These are phyloP conservation scores for Acleris laterana DNA, from an alignment of 2,888 invertebrate species.

Conservation along the genomic window DNA sequence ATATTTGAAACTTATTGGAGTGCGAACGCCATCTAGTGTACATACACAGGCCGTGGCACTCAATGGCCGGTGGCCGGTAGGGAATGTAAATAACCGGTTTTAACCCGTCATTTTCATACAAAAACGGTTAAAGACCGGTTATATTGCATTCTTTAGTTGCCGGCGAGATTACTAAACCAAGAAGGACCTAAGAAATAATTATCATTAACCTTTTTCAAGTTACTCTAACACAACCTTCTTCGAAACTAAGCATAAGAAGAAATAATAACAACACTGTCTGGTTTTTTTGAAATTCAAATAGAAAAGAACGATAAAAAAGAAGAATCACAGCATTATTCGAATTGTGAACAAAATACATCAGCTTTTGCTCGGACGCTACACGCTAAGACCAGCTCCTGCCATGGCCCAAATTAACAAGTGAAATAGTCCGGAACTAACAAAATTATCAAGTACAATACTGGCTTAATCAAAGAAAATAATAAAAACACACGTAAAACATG, in stretches of 20 bases:
- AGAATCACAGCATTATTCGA: constrained; percentile 49
- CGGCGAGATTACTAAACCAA: not conserved
- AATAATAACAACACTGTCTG: constrained; percentile 9
- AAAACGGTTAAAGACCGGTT: too few species aligned
- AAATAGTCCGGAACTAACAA: constrained; percentile 46
- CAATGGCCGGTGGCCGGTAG: too few species aligned
- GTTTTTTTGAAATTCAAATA: constrained; percentile 21
- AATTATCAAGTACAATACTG: constrained; percentile 51
- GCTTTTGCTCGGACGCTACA: constrained; percentile 56
- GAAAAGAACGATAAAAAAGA: constrained; percentile 46
- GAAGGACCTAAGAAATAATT: not conserved
- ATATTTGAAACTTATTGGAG: too few species aligned
- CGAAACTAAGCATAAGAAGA: not conserved
- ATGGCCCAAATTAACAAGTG: constrained; percentile 73
- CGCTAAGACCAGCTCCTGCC: constrained; percentile 53
- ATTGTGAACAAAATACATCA: constrained; percentile 46
- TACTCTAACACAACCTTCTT: not conserved
- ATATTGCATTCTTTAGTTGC: too few species aligned
- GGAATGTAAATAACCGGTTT: too few species aligned
- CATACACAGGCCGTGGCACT: not conserved
- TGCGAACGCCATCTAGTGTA: too few species aligned
- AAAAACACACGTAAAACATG: constrained; percentile 51
- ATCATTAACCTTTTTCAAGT: not conserved
- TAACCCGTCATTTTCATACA: too few species aligned
- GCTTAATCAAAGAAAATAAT: constrained; percentile 37